These are phyloP conservation scores for Anaspis maculata DNA, from an alignment of 2,888 invertebrate genomes.

Conservation along the genomic window DNA sequence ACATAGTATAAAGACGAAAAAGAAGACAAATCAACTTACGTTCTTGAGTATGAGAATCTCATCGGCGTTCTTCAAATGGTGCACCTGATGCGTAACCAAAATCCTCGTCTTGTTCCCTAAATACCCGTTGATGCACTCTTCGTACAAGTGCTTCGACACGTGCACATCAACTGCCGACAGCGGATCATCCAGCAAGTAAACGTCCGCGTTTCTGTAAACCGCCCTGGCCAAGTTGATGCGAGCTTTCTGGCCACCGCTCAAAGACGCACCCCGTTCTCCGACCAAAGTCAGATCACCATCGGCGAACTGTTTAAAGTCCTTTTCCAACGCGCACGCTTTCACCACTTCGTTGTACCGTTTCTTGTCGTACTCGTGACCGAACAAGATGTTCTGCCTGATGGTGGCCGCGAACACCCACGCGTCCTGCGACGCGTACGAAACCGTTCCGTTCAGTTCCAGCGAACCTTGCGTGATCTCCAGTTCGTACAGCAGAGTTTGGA, in stretches of 20 bases:
- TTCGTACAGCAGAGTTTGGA: slow-evolving; percentile 65
- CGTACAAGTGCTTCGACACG: slow-evolving; percentile 70
- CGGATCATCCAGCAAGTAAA: slow-evolving; percentile 79
- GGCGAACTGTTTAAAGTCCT: slow-evolving; percentile 65
- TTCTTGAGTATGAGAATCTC: slow-evolving; percentile 56
- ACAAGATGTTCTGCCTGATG: slow-evolving; percentile 78
- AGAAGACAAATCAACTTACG: slow-evolving; percentile 36
- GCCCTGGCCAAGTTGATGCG: slow-evolving; percentile 63
- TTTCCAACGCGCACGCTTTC: slow-evolving; percentile 58
- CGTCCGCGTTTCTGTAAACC: slow-evolving; percentile 61
- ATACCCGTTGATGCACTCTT: slow-evolving; percentile 64
- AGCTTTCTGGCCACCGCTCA: slow-evolving; percentile 78
- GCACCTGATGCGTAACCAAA: slow-evolving; percentile 82
- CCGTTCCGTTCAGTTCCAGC: slow-evolving; percentile 52
- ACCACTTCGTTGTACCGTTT: slow-evolving; percentile 52
- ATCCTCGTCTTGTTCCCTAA: slow-evolving; percentile 62
- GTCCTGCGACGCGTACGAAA: slow-evolving; percentile 76
- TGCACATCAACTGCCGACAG: slow-evolving; percentile 79
- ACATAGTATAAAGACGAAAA: neutral
- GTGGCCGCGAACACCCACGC: slow-evolving; percentile 76
- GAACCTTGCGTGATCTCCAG: slow-evolving; percentile 51
- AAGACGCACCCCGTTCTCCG: slow-evolving; percentile 70
- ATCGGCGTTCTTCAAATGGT: slow-evolving; percentile 63
- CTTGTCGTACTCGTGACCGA: slow-evolving; percentile 59
- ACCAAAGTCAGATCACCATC: slow-evolving; percentile 68